A percentile compares a stretch with the other conserved stretches of the same genome.
phyloP scores from a whole-genome alignment of 2,888 invertebrate genomes.

The Panorpa germanica region DNA sequence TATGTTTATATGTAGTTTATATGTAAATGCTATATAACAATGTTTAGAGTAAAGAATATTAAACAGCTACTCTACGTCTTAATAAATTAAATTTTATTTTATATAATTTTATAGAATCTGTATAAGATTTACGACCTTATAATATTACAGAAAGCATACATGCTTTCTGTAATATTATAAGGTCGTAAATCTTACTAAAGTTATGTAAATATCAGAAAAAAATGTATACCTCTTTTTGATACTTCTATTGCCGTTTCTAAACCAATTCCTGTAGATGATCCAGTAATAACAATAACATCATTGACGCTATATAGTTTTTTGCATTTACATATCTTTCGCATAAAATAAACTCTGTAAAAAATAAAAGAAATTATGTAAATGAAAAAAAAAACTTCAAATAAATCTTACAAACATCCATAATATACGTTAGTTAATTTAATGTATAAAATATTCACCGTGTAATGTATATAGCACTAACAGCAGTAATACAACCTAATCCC shows the following conservation, averaged over 20 bases:
- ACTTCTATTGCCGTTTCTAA: slow-evolving; percentile 30
- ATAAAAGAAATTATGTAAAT: too few relatives aligned
- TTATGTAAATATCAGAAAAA: neutral
- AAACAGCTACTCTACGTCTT: too few relatives aligned
- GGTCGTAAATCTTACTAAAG: neutral
- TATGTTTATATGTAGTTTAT: too few relatives aligned
- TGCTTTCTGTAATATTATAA: slow-evolving; percentile 8
- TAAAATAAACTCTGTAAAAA: slow-evolving; percentile 12
- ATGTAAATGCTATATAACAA: too few relatives aligned
- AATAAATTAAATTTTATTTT: too few relatives aligned
- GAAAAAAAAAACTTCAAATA: slow-evolving; percentile 1
- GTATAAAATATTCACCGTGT: slow-evolving; percentile 1
- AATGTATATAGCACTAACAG: slow-evolving; percentile 5
- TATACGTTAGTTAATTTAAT: slow-evolving; percentile 3
- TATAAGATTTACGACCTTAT: neutral
- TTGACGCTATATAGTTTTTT: slow-evolving; percentile 16
- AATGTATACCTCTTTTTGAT: slow-evolving; percentile 23
- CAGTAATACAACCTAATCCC: neutral
- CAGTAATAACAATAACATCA: slow-evolving; percentile 33
- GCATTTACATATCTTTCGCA: slow-evolving; percentile 14
- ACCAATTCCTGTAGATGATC: slow-evolving; percentile 38
- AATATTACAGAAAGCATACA: slow-evolving; percentile 4
- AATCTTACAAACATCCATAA: slow-evolving; percentile 4
- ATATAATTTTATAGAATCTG: neutral
- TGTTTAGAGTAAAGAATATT: too few relatives aligned